phyloP scores from a whole-genome alignment of 2,113 vertebrate genomes.

The Cichladusa arquata region DNA sequence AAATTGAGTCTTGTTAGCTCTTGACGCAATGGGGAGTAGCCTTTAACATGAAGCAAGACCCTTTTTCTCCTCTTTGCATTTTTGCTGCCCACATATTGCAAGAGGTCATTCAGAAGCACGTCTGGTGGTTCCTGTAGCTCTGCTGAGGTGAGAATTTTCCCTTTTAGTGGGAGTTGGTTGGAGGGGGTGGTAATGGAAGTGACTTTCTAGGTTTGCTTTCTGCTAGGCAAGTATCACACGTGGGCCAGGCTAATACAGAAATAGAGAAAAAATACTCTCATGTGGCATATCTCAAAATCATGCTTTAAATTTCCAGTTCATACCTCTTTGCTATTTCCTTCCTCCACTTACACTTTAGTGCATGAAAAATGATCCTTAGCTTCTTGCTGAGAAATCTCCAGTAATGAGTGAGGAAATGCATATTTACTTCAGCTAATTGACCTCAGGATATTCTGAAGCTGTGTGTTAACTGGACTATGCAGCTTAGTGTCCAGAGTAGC shows the following conservation, averaged over 20 bases:
- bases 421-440: background rate
- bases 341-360: background rate
- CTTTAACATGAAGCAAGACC: background rate
- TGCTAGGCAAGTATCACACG: background rate
- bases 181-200: background rate
- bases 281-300: background rate
- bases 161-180: background rate
- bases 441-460: background rate
- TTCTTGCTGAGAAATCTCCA: background rate
- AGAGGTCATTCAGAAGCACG: background rate
- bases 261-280: background rate
- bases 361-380: background rate
- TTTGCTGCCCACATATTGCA: background rate
- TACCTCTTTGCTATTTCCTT: background rate
- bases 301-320: background rate
- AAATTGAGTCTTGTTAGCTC: background rate
- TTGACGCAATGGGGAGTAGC: background rate
- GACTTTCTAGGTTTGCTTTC: background rate
- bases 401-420: background rate
- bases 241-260: background rate
- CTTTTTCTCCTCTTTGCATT: background rate
- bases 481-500: background rate
- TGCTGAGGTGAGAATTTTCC: background rate
- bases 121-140: background rate
- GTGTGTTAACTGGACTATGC: background rate